Percentiles rank a stretch among this genome's conserved stretches.
Conservation (phyloP, 2,888 invertebrate species). For the Girardia tigrina region DNA sequence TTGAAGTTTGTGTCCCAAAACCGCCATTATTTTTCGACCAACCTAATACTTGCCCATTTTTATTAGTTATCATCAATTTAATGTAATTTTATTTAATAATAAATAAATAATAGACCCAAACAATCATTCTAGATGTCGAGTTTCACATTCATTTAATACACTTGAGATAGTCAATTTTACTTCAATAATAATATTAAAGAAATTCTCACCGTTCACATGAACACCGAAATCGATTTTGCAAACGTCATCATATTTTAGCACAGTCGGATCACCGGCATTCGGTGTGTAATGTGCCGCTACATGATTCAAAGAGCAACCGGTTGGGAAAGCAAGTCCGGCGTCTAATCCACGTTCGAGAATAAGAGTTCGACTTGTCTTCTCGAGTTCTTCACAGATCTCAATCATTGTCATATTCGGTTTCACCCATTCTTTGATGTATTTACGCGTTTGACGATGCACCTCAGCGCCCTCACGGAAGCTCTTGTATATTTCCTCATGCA, state of each 20-base stretch:
- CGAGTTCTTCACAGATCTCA: slow-evolving; percentile 70
- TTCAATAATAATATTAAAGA: too few relatives aligned
- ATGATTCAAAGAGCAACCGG: slow-evolving; percentile 82
- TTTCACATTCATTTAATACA: too few relatives aligned
- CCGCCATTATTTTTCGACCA: too few relatives aligned
- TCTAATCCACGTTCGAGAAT: slow-evolving; percentile 87
- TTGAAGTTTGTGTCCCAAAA: too few relatives aligned
- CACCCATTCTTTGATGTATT: slow-evolving; percentile 78
- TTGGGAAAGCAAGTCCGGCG: slow-evolving; percentile 74
- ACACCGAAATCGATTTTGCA: slow-evolving; percentile 98
- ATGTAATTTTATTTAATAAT: too few relatives aligned
- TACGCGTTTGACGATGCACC: slow-evolving; percentile 72
- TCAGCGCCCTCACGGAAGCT: slow-evolving; percentile 90
- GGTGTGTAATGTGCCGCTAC: slow-evolving; percentile 99
- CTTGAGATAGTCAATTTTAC: too few relatives aligned
- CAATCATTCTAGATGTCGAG: too few relatives aligned
- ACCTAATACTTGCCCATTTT: too few relatives aligned
- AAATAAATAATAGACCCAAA: too few relatives aligned
- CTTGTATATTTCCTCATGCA: slow-evolving; percentile 80
- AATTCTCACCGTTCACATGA: slow-evolving; percentile 70
- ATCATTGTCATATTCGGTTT: slow-evolving; percentile 99
- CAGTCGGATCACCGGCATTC: slow-evolving; percentile 88
- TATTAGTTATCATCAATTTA: too few relatives aligned
- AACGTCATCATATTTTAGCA: slow-evolving; percentile 83
- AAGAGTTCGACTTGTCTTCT: slow-evolving; percentile 72